A percentile compares a stretch with the other conserved stretches of the same genome.
phyloP scores from a whole-genome alignment of 2,888 invertebrate genomes.

The Julus scanicus region DNA sequence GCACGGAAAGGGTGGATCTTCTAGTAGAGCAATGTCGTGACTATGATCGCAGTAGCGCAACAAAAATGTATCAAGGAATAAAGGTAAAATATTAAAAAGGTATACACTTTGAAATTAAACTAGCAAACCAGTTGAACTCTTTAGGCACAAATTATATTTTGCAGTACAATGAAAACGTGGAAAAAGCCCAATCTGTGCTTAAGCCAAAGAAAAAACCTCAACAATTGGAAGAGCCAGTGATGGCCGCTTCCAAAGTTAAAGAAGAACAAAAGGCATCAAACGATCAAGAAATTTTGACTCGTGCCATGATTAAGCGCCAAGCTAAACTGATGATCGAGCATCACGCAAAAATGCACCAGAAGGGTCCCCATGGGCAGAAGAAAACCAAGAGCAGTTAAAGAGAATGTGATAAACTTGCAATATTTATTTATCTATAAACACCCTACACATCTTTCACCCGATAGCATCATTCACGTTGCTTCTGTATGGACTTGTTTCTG shows the following conservation, averaged over 20 bases:
- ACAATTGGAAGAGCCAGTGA: slow-evolving; percentile 37
- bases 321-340: slow-evolving; percentile 53
- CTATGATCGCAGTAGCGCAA: slow-evolving; percentile 51
- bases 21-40: slow-evolving; percentile 54
- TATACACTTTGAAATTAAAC: neutral
- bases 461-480: neutral
- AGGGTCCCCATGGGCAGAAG: slow-evolving; percentile 49
- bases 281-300: slow-evolving; percentile 56
- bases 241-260: neutral
- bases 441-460: neutral
- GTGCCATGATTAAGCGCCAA: slow-evolving; percentile 54
- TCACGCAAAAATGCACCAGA: slow-evolving; percentile 54
- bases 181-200: slow-evolving; percentile 54
- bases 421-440: neutral
- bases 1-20: slow-evolving; percentile 53
- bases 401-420: neutral
- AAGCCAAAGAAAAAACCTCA: slow-evolving; percentile 51
- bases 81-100: slow-evolving; percentile 23
- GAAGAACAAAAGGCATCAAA: slow-evolving; percentile 50
- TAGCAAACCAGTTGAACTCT: neutral
- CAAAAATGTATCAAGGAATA: slow-evolving; percentile 52
- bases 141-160: neutral
- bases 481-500: neutral
- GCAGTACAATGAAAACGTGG: slow-evolving; percentile 55
- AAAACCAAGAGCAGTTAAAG: slow-evolving; percentile 37